Conservation (phyloP, 2,797 vertebrate genomes). For the Sebastes trivittatus region DNA sequence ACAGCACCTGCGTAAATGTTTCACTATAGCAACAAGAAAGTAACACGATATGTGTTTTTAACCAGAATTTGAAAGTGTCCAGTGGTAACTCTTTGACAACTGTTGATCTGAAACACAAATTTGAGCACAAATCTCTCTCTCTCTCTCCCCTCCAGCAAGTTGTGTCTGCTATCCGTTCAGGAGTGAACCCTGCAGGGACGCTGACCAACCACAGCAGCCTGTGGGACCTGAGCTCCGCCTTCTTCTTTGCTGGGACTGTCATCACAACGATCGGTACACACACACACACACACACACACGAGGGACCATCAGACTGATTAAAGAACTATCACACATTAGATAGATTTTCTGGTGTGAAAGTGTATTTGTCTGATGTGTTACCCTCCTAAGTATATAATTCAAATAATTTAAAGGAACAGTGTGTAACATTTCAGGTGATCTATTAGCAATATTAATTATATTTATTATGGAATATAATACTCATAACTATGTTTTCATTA, state of each 20-base stretch:
- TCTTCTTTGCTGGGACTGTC: constrained; percentile 98
- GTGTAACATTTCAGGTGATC: too few species aligned
- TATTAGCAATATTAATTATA: too few species aligned
- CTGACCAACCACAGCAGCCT: constrained; percentile 93
- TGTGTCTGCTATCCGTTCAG: constrained; percentile 93
- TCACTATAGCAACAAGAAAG: not conserved
- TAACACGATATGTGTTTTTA: not conserved
- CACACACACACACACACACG: not conserved
- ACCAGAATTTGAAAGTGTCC: not conserved
- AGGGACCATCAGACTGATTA: not conserved
- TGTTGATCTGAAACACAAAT: not conserved
- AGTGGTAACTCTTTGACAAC: not conserved
- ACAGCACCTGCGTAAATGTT: not conserved
- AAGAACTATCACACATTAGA: not conserved
- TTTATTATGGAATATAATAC: too few species aligned
- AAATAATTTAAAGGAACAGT: not conserved
- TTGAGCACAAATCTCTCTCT: not conserved
- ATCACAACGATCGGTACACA: constrained; percentile 95
- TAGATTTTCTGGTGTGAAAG: not conserved
- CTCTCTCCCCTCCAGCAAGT: constrained; percentile 85
- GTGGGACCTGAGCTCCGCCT: constrained; percentile 97
- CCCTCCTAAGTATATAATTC: too few species aligned
- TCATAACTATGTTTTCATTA: too few species aligned
- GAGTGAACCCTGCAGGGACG: constrained; percentile 92
- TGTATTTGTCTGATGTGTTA: not conserved